Base-by-base conservation (phyloP, 2,888 invertebrate species). In the Anorthoa munda region DNA sequence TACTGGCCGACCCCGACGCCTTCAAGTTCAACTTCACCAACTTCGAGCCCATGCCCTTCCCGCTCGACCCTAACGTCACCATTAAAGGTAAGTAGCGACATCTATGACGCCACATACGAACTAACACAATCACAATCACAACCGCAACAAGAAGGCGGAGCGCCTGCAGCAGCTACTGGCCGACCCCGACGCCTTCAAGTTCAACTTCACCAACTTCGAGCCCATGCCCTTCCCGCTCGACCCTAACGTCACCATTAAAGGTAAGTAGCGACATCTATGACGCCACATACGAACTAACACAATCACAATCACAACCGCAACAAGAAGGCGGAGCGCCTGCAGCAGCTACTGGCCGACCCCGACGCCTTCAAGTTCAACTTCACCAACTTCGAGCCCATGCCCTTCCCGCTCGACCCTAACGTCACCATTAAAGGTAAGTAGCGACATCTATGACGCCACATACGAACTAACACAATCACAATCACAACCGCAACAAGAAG, bases 211-310 rank as follows among this genome's bases (percentile, higher is more conserved):
- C 0, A 98, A 97, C 92, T 99, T 99, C 93, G 99, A 99, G 85
- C 98, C 99, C 0, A 97, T 99, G 90, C 99, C 99, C 0, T 98
- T 99, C 89, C 99, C 99, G 0, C 93, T 99, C 17, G 99, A 99
- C 96, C 99, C 99, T 0, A 98, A 97, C 85, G 97, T 99, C 39
- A 97, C 97, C 70, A n/a, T n/a, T n/a, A n/a, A n/a, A n/a, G n/a
- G n/a, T n/a, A n/a, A n/a, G n/a, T n/a, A n/a, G n/a, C n/a, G n/a
- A n/a, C n/a, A n/a, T n/a, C n/a, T n/a, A n/a, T n/a, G n/a, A n/a
- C n/a, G n/a, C n/a, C n/a, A n/a, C n/a, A n/a, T n/a, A n/a, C n/a
- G n/a, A n/a, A n/a, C n/a, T n/a, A n/a, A n/a, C n/a, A n/a, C n/a
- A n/a, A n/a, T n/a, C n/a, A n/a, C n/a, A n/a, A n/a, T n/a, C n/a